Evolutionary conservation across 1,140 invertebrate species (phyloP).

Genomic region (Chelonus insularis): DNA sequence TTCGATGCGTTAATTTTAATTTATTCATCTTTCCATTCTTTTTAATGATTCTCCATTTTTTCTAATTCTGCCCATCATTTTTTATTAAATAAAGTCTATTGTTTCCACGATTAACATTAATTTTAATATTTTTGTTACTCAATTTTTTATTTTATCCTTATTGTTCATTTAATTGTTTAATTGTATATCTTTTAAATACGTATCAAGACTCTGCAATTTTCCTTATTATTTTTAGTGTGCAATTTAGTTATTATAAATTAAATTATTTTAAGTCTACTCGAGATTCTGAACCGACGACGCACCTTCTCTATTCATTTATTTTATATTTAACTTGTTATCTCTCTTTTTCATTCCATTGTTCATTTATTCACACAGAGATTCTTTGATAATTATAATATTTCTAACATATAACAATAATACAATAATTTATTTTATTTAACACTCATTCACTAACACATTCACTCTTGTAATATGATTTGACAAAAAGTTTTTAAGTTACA

Average conservation of each 20-base stretch:
- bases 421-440: neutral
- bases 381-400: conserved; percentile 21
- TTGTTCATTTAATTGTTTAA: too few relatives aligned
- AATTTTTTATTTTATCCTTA: too few relatives aligned
- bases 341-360: neutral
- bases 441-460: neutral
- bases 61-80: too few relatives aligned
- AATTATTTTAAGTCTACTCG: conserved; percentile 4
- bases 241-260: too few relatives aligned
- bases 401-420: conserved; percentile 29
- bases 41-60: conserved; percentile 9
- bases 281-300: conserved; percentile 14
- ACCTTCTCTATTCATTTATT: neutral
- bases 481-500: too few relatives aligned
- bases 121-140: too few relatives aligned
- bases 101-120: too few relatives aligned
- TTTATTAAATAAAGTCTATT: too few relatives aligned
- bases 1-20: conserved; percentile 14
- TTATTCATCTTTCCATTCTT: conserved; percentile 5
- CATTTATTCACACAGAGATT: conserved; percentile 25
- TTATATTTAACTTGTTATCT: neutral
- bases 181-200: too few relatives aligned
- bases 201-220: too few relatives aligned
- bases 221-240: too few relatives aligned
- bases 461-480: too few relatives aligned